These are phyloP conservation scores for Lordiphosa andalusiaca DNA, from an alignment of 2,888 invertebrate genomes.

Conservation along the genomic window DNA sequence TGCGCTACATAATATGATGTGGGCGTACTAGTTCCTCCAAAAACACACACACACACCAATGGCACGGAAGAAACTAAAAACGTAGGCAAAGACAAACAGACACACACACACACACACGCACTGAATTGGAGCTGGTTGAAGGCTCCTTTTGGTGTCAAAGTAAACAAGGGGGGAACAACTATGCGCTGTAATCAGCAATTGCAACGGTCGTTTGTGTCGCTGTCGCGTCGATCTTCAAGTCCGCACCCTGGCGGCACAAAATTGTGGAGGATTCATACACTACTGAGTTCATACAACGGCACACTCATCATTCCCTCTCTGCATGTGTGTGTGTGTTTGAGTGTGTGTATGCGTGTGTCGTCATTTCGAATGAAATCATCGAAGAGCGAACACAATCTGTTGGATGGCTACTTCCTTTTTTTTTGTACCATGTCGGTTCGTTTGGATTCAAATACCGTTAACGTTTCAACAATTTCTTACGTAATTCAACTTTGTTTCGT, in stretches of 20 bases:
- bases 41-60: constrained; percentile 12
- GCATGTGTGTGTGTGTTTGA: constrained; percentile 18
- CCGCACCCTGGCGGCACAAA: no score
- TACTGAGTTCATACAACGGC: neutral
- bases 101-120: constrained; percentile 16
- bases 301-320: constrained; percentile 8
- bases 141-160: no score
- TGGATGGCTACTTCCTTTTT: constrained; percentile 17
- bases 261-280: no score
- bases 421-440: constrained; percentile 3
- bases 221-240: no score
- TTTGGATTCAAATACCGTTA: constrained; percentile 51
- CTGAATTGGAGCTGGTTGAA: no score
- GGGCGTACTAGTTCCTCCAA: constrained; percentile 54
- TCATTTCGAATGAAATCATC: constrained; percentile 75
- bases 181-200: no score
- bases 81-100: constrained; percentile 40
- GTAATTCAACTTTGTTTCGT: constrained; percentile 59
- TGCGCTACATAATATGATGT: constrained; percentile 47
- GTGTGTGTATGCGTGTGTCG: constrained; percentile 35
- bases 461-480: constrained; percentile 59
- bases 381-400: constrained; percentile 17
- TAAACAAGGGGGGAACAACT: no score
- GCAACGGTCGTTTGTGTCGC: no score
- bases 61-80: constrained; percentile 2